Evolutionary conservation across 2,113 vertebrate species (phyloP).

Genomic region (Bos indicus): DNA sequence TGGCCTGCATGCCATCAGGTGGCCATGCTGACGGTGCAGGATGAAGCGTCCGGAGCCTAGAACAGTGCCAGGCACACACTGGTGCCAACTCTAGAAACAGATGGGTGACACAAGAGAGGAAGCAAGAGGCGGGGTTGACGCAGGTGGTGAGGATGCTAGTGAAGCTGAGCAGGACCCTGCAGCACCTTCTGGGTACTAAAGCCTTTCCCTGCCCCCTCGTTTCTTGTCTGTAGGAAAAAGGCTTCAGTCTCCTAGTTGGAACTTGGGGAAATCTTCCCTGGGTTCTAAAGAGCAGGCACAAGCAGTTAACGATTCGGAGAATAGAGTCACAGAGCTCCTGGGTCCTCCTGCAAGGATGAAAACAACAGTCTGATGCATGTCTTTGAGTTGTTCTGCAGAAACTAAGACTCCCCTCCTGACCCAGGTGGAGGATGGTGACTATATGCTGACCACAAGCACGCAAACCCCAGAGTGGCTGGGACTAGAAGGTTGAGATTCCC

Average conservation of each 20-base stretch:
- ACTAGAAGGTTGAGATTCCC: not conserved
- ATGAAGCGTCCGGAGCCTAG: not conserved
- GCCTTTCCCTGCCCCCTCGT: not conserved
- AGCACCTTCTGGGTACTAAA: not conserved
- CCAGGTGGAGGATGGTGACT: not conserved
- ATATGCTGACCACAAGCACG: not conserved
- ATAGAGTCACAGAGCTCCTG: not conserved
- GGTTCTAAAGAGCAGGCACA: not conserved
- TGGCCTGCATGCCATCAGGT: fast-evolving
- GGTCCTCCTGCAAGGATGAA: not conserved
- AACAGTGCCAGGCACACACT: not conserved
- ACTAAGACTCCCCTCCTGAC: not conserved
- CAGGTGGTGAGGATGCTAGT: not conserved
- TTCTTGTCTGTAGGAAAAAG: not conserved
- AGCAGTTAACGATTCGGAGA: not conserved
- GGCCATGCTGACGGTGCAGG: not conserved
- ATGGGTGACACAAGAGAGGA: not conserved
- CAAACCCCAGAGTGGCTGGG: not conserved
- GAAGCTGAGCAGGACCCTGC: not conserved
- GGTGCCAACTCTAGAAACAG: not conserved
- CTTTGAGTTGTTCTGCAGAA: not conserved
- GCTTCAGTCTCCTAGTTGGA: not conserved
- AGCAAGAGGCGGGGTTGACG: too few relatives aligned
- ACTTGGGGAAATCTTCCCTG: not conserved
- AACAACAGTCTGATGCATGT: not conserved